Percentiles rank a stretch among this genome's conserved stretches.
Conservation (phyloP, 2,888 invertebrate genomes). For the Oscheius myriophilus region DNA sequence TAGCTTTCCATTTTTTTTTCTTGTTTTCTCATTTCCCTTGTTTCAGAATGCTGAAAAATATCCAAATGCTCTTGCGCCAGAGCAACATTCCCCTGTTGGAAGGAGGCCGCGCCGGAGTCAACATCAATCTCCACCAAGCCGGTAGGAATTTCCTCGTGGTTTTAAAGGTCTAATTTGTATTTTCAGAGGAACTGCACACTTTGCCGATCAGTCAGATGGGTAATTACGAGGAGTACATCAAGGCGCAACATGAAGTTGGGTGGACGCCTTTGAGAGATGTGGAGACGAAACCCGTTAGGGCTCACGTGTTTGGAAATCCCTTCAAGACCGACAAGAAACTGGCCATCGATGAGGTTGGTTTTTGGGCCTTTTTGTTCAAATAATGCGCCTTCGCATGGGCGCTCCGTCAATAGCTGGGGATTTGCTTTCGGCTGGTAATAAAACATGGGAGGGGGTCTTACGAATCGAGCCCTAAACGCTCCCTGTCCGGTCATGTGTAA, state of each 20-base stretch:
- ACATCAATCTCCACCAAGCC: slow-evolving; percentile 83
- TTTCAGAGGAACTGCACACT: slow-evolving; percentile 86
- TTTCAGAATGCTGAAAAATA: slow-evolving; percentile 87
- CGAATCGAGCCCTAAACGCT: no score
- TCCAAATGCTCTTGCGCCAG: slow-evolving; percentile 71
- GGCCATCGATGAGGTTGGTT: slow-evolving; percentile 63
- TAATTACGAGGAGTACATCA: slow-evolving; percentile 97
- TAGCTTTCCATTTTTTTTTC: no score
- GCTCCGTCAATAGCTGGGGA: background rate
- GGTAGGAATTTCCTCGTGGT: no score
- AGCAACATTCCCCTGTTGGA: slow-evolving; percentile 51
- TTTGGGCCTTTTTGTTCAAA: no score
- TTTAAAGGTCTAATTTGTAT: background rate
- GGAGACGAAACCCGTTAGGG: slow-evolving; percentile 90
- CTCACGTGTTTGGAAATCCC: slow-evolving; percentile 99
- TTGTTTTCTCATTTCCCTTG: background rate
- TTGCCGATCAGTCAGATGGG: slow-evolving; percentile 98
- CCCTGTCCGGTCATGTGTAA: no score
- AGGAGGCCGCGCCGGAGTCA: slow-evolving; percentile 78
- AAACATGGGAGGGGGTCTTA: no score
- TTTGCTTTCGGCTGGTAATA: slow-evolving; percentile 1
- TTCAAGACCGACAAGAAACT: slow-evolving; percentile 92
- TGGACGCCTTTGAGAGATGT: slow-evolving; percentile 76
- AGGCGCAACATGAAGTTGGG: slow-evolving; percentile 77
- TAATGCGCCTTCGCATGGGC: no score